These are phyloP conservation scores for Arothron firmamentum DNA, from an alignment of 2,113 vertebrate species.

Conservation along the genomic window DNA sequence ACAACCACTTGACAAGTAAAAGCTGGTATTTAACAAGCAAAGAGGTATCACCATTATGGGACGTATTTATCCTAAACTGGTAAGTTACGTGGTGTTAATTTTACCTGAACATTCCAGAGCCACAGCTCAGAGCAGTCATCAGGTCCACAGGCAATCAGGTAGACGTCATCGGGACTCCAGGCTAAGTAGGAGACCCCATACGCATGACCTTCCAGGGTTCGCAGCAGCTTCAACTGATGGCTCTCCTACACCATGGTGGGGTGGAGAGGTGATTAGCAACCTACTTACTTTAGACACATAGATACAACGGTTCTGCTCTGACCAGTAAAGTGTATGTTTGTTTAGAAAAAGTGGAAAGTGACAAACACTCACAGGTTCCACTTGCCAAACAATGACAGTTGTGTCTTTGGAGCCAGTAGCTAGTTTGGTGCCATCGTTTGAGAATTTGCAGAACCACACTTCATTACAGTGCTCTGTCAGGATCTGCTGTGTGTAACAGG, in stretches of 20 bases:
- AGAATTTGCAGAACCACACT: constrained; percentile 99
- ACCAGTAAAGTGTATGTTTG: background rate
- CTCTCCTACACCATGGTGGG: constrained; percentile 78
- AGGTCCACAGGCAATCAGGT: constrained; percentile 96
- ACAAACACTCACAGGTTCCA: constrained; percentile 88
- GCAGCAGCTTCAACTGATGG: constrained; percentile 93
- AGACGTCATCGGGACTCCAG: constrained; percentile 97
- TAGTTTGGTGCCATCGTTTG: constrained; percentile 98
- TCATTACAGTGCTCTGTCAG: constrained; percentile 99
- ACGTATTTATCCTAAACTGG: background rate
- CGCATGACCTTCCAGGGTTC: constrained; percentile 94
- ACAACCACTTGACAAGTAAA: background rate
- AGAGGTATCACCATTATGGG: background rate
- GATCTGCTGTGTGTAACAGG: constrained; percentile 98
- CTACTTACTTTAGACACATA: background rate
- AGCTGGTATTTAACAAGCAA: background rate
- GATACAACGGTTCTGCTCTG: too few relatives aligned
- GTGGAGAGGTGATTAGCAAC: background rate
- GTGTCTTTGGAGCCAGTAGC: constrained; percentile 99
- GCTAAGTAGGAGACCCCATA: constrained; percentile 97
- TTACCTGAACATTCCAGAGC: constrained; percentile 98
- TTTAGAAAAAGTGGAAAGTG: background rate
- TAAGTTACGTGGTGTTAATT: background rate
- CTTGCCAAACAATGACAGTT: constrained; percentile 98
- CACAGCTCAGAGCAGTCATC: constrained; percentile 99